Percentiles rank a stretch among this genome's conserved stretches.
Evolutionary conservation across 2,888 invertebrate species (phyloP).

Genomic region (Tenthredo distinguenda): DNA sequence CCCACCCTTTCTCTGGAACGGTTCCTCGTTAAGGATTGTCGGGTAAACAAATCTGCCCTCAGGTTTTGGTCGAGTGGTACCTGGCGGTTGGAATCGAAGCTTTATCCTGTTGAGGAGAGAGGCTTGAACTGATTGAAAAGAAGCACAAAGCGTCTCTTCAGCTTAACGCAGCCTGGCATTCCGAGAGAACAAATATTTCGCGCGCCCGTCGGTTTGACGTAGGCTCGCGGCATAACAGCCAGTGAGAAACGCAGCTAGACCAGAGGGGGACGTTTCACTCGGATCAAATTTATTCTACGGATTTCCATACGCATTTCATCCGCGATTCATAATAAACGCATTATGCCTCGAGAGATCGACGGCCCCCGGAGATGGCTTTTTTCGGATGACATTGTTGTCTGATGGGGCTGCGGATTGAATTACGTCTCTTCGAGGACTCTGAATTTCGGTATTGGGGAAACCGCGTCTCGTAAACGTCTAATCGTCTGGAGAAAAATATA

Average conservation of each 20-base stretch:
- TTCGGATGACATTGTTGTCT: slow-evolving; percentile 51
- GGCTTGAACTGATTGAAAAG: slow-evolving; percentile 43
- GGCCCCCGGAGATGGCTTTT: slow-evolving; percentile 58
- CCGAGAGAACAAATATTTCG: slow-evolving; percentile 41
- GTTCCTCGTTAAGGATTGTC: slow-evolving; percentile 36
- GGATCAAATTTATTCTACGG: slow-evolving; percentile 59
- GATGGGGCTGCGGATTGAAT: slow-evolving; percentile 50
- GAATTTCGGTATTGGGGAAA: slow-evolving; percentile 40
- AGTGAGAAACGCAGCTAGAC: slow-evolving; percentile 20
- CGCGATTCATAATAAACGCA: slow-evolving; percentile 65
- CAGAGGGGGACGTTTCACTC: slow-evolving; percentile 20
- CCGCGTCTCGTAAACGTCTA: slow-evolving; percentile 49
- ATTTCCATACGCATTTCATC: slow-evolving; percentile 60
- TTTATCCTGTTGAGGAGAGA: background rate
- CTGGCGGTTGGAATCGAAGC: slow-evolving; percentile 21
- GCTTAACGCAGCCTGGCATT: slow-evolving; percentile 21
- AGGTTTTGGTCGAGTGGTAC: slow-evolving; percentile 41
- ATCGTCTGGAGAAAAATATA: slow-evolving; percentile 40
- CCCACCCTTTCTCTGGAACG: background rate
- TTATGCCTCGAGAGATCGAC: slow-evolving; percentile 55
- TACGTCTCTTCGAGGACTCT: slow-evolving; percentile 45
- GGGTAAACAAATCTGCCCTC: slow-evolving; percentile 26
- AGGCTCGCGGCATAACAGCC: slow-evolving; percentile 27
- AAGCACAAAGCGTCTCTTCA: slow-evolving; percentile 30
- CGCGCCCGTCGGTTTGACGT: slow-evolving; percentile 24